phyloP scores from a whole-genome alignment of 2,797 vertebrate genomes.

The Centroberyx gerrardi region DNA sequence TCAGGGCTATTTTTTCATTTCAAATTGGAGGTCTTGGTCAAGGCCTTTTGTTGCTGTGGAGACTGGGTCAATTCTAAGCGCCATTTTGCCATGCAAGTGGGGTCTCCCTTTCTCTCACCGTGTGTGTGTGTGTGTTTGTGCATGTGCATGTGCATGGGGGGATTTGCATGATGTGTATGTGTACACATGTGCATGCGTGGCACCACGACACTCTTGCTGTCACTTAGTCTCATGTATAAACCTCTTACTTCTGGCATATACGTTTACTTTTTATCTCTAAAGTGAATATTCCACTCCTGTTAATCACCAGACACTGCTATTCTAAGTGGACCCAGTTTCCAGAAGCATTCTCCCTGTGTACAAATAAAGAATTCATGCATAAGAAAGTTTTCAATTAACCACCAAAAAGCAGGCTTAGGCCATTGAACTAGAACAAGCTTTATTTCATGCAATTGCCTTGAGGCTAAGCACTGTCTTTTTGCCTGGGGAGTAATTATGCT shows the following conservation, averaged over 20 bases:
- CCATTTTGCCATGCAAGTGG: conserved; percentile 30
- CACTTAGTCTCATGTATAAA: neutral
- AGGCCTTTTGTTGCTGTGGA: conserved; percentile 61
- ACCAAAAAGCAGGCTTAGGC: neutral
- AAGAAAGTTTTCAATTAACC: conserved; percentile 6
- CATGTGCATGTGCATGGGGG: neutral
- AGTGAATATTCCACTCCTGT: conserved; percentile 22
- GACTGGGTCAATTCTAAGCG: conserved; percentile 51
- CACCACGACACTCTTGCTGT: neutral
- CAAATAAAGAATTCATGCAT: neutral
- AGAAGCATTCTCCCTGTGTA: neutral
- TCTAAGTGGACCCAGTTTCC: neutral
- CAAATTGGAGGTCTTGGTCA: conserved; percentile 51
- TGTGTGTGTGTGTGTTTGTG: neutral
- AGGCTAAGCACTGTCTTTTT: conserved; percentile 1
- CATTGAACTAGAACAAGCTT: neutral
- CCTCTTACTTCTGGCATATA: neutral
- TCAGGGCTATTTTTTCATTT: conserved; percentile 53
- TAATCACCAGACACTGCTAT: neutral
- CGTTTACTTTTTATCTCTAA: neutral
- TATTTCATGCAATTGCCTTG: neutral
- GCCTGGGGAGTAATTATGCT: neutral
- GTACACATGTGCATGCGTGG: neutral
- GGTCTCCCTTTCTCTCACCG: conserved; percentile 3
- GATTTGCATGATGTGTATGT: neutral